A percentile compares a stretch with the other conserved stretches of the same genome.
phyloP scores from a whole-genome alignment of 1,140 invertebrate genomes.

The Pygmarrhopalites habei region DNA sequence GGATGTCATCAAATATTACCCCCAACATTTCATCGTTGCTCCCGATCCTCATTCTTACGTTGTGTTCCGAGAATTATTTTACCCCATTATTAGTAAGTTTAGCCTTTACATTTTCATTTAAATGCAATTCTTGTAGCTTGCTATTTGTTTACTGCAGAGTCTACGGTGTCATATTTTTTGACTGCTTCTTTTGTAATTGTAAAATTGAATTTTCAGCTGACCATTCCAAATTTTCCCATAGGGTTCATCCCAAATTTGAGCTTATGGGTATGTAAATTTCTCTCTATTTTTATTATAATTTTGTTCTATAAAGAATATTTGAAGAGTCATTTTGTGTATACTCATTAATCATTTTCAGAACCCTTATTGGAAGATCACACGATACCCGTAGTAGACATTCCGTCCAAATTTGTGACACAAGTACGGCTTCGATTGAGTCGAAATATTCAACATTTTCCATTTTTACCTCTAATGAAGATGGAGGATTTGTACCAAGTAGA shows the following conservation, averaged over 20 bases:
- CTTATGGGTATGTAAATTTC: not conserved
- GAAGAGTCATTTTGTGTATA: not conserved
- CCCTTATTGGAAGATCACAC: not conserved
- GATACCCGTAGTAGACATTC: slow-evolving; percentile 34
- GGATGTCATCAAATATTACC: slow-evolving; percentile 38
- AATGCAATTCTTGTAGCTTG: no score
- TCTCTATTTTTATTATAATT: no score
- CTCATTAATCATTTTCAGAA: slow-evolving; percentile 5
- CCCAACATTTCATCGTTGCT: slow-evolving; percentile 44
- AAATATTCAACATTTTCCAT: slow-evolving; percentile 37
- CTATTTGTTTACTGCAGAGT: no score
- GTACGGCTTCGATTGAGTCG: slow-evolving; percentile 32
- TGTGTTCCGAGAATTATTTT: slow-evolving; percentile 67
- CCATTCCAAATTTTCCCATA: not conserved
- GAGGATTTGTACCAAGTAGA: slow-evolving; percentile 29
- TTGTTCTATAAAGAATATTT: not conserved
- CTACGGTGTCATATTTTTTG: no score
- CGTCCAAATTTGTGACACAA: slow-evolving; percentile 34
- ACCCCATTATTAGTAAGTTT: slow-evolving; percentile 67
- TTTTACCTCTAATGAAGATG: slow-evolving; percentile 24
- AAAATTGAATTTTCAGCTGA: no score
- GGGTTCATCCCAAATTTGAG: not conserved
- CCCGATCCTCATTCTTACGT: slow-evolving; percentile 75
- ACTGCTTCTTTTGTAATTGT: no score
- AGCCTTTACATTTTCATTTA: no score